These are phyloP conservation scores for Eledona agricola DNA, from an alignment of 2,888 invertebrate species.

Conservation along the genomic window DNA sequence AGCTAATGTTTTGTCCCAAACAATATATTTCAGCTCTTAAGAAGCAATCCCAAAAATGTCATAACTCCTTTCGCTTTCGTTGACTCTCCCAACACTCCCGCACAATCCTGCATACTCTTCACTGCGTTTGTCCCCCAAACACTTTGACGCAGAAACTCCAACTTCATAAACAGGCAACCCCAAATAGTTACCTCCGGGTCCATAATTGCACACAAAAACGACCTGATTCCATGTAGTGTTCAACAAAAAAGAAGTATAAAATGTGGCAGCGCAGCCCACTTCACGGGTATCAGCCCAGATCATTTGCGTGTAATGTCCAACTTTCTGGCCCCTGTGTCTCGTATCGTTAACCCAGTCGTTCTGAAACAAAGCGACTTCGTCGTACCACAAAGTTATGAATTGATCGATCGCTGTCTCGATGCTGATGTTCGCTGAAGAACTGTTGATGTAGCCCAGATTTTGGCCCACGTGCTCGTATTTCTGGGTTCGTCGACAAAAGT, in stretches of 20 bases:
- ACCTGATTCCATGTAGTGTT: constrained; percentile 51
- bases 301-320: constrained; percentile 60
- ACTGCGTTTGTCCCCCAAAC: constrained; percentile 44
- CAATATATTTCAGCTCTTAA: too few species aligned
- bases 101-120: constrained; percentile 51
- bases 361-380: constrained; percentile 55
- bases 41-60: too few species aligned
- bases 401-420: constrained; percentile 49
- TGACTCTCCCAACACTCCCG: constrained; percentile 38
- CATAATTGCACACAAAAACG: constrained; percentile 59
- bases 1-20: too few species aligned
- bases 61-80: constrained; percentile 1
- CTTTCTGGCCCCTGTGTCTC: constrained; percentile 50
- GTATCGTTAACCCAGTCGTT: constrained; percentile 54
- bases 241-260: constrained; percentile 46
- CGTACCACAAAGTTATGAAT: constrained; percentile 55
- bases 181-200: constrained; percentile 58
- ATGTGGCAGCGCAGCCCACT: constrained; percentile 56
- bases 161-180: constrained; percentile 54
- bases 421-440: constrained; percentile 47
- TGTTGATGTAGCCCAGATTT: constrained; percentile 56
- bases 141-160: constrained; percentile 53
- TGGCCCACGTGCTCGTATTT: constrained; percentile 55
- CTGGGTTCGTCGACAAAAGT: constrained; percentile 54
- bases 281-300: constrained; percentile 57